Evolutionary conservation across 2,113 vertebrate genomes (phyloP).

Genomic region (Marmota monax): DNA sequence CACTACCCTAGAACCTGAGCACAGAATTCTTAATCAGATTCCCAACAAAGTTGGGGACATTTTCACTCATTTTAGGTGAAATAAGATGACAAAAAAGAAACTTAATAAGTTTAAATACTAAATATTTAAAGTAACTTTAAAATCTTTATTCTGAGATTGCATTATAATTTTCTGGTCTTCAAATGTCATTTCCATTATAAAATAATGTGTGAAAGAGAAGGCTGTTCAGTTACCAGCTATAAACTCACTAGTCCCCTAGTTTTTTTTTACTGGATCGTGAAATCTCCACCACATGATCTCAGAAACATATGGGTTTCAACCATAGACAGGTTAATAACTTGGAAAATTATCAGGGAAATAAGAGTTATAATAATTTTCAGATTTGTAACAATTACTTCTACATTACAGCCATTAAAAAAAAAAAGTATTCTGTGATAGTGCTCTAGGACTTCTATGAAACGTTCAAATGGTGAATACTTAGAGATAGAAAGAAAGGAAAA

Average conservation of each 20-base stretch:
- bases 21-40: slow-evolving; percentile 31
- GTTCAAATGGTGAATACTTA: background rate
- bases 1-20: background rate
- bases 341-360: background rate
- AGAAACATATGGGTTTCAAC: background rate
- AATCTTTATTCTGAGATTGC: slow-evolving; percentile 12
- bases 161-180: slow-evolving; percentile 25
- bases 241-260: background rate
- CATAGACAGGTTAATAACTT: background rate
- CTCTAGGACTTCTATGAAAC: background rate
- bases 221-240: background rate
- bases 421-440: background rate
- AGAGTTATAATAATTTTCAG: slow-evolving; percentile 12
- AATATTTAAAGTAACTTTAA: background rate
- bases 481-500: slow-evolving; percentile 2
- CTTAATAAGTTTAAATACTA: background rate
- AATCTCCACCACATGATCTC: slow-evolving; percentile 33
- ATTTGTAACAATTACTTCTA: slow-evolving; percentile 42
- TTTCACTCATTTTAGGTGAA: slow-evolving; percentile 44
- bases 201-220: background rate
- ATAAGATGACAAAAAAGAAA: slow-evolving; percentile 7
- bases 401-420: background rate
- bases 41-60: background rate
- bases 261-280: background rate
- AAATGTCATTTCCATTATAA: slow-evolving; percentile 42